Evolutionary conservation across 1,140 invertebrate genomes (phyloP).

Genomic region (Zaprionus lachaisei): DNA sequence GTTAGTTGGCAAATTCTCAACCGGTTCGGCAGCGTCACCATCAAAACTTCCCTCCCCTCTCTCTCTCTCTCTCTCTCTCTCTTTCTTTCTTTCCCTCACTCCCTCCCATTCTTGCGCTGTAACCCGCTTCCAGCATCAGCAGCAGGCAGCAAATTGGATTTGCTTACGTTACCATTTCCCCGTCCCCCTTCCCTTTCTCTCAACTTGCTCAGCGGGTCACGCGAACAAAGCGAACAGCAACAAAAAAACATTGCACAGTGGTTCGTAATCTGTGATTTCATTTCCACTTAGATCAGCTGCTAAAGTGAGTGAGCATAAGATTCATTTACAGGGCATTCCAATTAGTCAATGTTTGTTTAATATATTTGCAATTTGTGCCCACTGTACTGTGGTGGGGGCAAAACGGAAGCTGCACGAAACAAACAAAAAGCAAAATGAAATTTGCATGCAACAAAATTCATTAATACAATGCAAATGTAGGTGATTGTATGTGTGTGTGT

Average conservation of each 20-base stretch:
- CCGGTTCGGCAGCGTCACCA: constrained; percentile 28
- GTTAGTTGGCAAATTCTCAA: constrained; percentile 36
- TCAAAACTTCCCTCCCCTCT: not conserved
- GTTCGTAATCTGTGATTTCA: constrained; percentile 1
- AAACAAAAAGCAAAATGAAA: constrained; percentile 44
- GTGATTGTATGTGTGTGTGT: not conserved
- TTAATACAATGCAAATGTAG: constrained; percentile 16
- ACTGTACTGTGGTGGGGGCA: not conserved
- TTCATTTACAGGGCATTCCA: not conserved
- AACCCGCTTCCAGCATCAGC: constrained; percentile 26
- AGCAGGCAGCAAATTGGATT: constrained; percentile 40
- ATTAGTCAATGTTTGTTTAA: not conserved
- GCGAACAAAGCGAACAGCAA: constrained; percentile 38
- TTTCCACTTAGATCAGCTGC: not conserved
- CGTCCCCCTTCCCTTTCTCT: constrained; percentile 32
- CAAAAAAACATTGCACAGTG: constrained; percentile 28
- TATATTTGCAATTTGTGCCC: not conserved
- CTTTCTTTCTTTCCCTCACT: not conserved
- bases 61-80: not conserved
- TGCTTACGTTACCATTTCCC: constrained; percentile 48
- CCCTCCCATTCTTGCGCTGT: not conserved
- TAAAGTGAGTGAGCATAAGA: not conserved
- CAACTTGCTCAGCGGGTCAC: constrained; percentile 49
- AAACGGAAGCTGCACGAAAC: constrained; percentile 41
- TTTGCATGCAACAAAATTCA: constrained; percentile 31